Evolutionary conservation across 2,113 vertebrate species (phyloP).

Genomic region (Drymodes brunneopygia): DNA sequence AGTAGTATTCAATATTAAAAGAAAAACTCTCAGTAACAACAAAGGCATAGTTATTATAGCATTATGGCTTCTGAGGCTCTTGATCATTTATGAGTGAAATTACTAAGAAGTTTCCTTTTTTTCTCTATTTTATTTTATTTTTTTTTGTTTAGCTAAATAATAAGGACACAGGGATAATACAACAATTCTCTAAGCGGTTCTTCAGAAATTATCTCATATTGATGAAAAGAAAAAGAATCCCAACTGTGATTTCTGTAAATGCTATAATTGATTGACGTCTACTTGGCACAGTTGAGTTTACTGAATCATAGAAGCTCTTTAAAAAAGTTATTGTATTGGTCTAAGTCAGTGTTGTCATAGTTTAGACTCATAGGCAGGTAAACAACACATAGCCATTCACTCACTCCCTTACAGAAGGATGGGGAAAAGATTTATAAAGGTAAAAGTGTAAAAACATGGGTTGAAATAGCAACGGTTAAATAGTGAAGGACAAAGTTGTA

Average conservation of each 20-base stretch:
- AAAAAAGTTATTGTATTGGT: background rate
- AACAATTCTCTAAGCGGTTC: background rate
- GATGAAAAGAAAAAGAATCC: background rate
- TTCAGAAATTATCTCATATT: background rate
- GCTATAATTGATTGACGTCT: background rate
- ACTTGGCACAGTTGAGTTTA: background rate
- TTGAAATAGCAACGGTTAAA: background rate
- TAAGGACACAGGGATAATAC: background rate
- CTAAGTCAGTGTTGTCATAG: background rate
- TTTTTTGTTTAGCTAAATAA: background rate
- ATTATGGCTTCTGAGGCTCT: background rate
- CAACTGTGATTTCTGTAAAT: background rate
- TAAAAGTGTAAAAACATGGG: fast-evolving
- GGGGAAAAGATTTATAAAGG: background rate
- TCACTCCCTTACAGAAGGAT: background rate
- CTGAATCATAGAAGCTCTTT: background rate
- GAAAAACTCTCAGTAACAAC: background rate
- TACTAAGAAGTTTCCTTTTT: background rate
- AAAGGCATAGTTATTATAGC: background rate
- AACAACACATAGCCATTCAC: background rate
- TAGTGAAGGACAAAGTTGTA: background rate
- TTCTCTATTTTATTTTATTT: background rate
- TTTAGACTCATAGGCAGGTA: background rate
- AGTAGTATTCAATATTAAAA: background rate
- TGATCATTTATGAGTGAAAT: background rate